These are phyloP conservation scores for Sweltsa coloradensis DNA, from an alignment of 1,140 invertebrate genomes.

Conservation along the genomic window DNA sequence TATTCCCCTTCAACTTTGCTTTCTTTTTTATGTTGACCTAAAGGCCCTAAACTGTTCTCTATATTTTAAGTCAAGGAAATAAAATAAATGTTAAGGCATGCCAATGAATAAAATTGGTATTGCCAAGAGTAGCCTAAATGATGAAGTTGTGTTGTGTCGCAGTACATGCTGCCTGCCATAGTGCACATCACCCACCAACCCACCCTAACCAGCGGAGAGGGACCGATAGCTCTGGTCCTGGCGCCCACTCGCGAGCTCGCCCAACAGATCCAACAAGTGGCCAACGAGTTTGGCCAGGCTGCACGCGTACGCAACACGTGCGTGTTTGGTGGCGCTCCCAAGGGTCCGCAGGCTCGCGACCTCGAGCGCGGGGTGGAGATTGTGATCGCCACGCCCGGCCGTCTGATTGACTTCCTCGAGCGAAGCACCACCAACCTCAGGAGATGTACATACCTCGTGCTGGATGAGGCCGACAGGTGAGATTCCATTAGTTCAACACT, in stretches of 20 bases:
- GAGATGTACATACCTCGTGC: constrained; percentile 85
- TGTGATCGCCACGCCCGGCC: constrained; percentile 87
- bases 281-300: constrained; percentile 64
- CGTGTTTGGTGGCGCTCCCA: constrained; percentile 82
- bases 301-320: constrained; percentile 71
- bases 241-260: constrained; percentile 78
- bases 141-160: constrained; percentile 10
- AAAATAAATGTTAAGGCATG: too few species aligned
- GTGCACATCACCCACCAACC: constrained; percentile 69
- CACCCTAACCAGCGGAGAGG: constrained; percentile 48
- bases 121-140: not conserved
- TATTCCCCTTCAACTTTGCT: too few species aligned
- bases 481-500: too few species aligned
- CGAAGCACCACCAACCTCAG: constrained; percentile 79
- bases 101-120: too few species aligned
- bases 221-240: constrained; percentile 61
- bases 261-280: constrained; percentile 79
- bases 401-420: constrained; percentile 93
- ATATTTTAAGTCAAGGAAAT: too few species aligned
- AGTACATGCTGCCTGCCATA: constrained; percentile 45
- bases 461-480: constrained; percentile 96
- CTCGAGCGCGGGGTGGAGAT: constrained; percentile 79
- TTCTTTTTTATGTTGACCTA: too few species aligned
- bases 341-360: constrained; percentile 73
- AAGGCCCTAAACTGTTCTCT: too few species aligned